These are phyloP conservation scores for Teleiodes luculella DNA, from an alignment of 2,888 invertebrate species.

Conservation along the genomic window DNA sequence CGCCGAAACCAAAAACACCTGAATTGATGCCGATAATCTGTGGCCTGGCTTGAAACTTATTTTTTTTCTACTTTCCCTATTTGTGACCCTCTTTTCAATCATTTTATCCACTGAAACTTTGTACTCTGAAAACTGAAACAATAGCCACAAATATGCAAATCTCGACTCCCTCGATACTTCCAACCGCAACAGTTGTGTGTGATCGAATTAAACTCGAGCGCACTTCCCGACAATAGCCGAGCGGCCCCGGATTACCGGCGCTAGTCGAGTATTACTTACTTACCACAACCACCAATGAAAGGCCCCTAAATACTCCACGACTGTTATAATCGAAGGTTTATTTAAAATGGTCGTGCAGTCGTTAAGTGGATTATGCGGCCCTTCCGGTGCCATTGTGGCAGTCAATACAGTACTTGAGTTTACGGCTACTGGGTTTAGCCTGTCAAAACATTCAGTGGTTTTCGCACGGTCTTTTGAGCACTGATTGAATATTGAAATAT, in stretches of 20 bases:
- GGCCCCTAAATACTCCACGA: neutral
- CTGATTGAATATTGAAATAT: neutral
- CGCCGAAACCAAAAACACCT: too few species aligned
- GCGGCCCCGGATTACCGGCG: slow-evolving; percentile 2
- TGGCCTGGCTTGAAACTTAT: too few species aligned
- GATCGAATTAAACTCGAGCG: slow-evolving; percentile 55
- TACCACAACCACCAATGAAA: neutral
- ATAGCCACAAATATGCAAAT: slow-evolving; percentile 1
- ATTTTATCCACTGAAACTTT: neutral
- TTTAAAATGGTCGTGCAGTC: neutral
- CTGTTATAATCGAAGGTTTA: neutral
- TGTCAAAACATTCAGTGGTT: slow-evolving; percentile 9
- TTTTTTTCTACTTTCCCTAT: too few species aligned
- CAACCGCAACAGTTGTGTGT: slow-evolving; percentile 45
- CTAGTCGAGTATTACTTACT: neutral
- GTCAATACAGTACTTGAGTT: slow-evolving; percentile 6
- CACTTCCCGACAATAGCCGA: slow-evolving; percentile 34
- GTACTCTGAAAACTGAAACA: neutral
- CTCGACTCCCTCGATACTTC: slow-evolving; percentile 10
- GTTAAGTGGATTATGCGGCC: slow-evolving; percentile 58
- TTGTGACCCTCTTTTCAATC: too few species aligned
- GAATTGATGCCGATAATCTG: too few species aligned
- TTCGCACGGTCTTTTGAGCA: slow-evolving; percentile 3
- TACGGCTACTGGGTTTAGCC: slow-evolving; percentile 5
- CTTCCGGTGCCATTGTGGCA: slow-evolving; percentile 15